Conservation (phyloP, 2,797 vertebrate genomes). For the Erpetoichthys calabaricus region DNA sequence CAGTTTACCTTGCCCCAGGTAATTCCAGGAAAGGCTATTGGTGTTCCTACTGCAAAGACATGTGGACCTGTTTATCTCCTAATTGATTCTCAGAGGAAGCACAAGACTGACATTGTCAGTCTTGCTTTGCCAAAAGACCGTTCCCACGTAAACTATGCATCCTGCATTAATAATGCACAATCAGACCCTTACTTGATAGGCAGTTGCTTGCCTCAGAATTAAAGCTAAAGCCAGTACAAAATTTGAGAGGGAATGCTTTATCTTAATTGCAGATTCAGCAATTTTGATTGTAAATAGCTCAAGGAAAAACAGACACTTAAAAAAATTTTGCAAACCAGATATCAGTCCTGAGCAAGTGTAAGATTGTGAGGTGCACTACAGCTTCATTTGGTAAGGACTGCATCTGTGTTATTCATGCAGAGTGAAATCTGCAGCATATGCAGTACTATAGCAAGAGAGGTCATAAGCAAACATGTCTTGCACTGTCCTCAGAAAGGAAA, state of each 20-base stretch:
- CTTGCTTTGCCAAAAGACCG: slow-evolving; percentile 46
- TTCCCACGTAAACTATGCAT: slow-evolving; percentile 38
- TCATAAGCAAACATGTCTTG: no score
- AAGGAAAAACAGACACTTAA: no score
- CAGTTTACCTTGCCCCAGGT: slow-evolving; percentile 65
- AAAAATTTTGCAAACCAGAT: no score
- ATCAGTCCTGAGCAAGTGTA: no score
- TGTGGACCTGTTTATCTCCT: slow-evolving; percentile 63
- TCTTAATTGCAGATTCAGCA: no score
- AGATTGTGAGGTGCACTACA: no score
- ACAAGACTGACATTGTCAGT: slow-evolving; percentile 50
- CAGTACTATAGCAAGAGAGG: no score
- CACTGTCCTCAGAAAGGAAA: no score
- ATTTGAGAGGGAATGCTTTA: background rate
- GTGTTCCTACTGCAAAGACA: slow-evolving; percentile 45
- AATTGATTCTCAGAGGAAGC: slow-evolving; percentile 72
- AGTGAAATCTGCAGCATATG: no score
- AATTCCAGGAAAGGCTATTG: slow-evolving; percentile 52
- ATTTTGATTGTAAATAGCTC: no score
- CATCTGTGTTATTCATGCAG: no score
- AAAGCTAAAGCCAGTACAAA: slow-evolving; percentile 8
- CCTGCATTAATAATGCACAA: slow-evolving; percentile 54
- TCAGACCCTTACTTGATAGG: slow-evolving; percentile 44
- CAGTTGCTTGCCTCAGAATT: slow-evolving; percentile 19
- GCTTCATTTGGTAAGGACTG: no score